Evolutionary conservation across 1,140 invertebrate species (phyloP), one percentile per base, ranked within the genome.

Genomic region (Drosophila pruinosa): DNA sequence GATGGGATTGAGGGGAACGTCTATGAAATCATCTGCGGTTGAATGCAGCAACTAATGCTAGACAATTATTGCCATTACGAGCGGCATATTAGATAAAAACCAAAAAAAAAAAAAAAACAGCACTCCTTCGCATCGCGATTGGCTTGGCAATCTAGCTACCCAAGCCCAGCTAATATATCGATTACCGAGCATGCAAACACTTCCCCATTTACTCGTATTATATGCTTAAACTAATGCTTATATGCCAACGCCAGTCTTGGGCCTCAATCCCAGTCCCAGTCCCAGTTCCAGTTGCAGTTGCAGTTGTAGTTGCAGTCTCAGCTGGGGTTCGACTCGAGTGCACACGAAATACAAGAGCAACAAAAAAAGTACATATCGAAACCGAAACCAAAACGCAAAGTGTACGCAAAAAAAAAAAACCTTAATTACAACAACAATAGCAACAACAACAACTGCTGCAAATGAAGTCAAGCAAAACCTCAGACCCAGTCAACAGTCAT

Each of bases 41-140:
- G 80, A 86, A 73, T 80, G 76, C 72, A 86, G 69, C 72, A 28
- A 45, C 76, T 80, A 85, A 85, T 85, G 64, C 81, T 65, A 77
- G 56, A 80, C 76, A 80, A 85, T 85, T 85, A 85, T 70, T 74
- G 63, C 61, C 65, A 78, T 75, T 45, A 65, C 41, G 57, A 50
- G 72, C 54, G 56, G 67, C 50, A 81, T 58, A 76, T 72, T 72
- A 39, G 53, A 50, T 78, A 78, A 38, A 68, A 68, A 24, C 24
- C 22, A n/a, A n/a, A n/a, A n/a, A n/a, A n/a, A n/a, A n/a, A n/a
- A n/a, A n/a, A n/a, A n/a, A n/a, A n/a, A n/a, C 7, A 3, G 28
- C 21, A 22, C 21, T 12, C 5, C 38, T 39, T 4, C 12, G n/a
- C n/a, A n/a, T 4, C 34, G 12, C 34, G 10, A 38, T 4, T 26